Percentiles rank a stretch among this genome's conserved stretches.
phyloP scores from a whole-genome alignment of 2,888 invertebrate genomes.

The Hedya salicella region DNA sequence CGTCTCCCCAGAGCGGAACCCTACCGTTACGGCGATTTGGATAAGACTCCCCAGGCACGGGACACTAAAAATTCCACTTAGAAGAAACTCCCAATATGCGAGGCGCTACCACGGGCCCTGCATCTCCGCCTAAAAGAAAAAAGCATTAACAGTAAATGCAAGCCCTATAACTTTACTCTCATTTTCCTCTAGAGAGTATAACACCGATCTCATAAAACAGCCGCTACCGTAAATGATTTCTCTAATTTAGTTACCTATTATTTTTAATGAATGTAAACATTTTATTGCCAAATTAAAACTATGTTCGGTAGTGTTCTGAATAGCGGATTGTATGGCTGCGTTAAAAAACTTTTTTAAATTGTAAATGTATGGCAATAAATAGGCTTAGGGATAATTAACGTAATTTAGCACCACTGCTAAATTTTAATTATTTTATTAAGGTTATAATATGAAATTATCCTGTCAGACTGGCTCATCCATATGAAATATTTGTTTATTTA shows the following conservation, averaged over 20 bases:
- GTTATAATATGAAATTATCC: not conserved
- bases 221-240: slow-evolving; percentile 43
- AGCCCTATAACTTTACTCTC: not conserved
- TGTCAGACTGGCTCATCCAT: not conserved
- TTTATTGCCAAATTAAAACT: slow-evolving; percentile 42
- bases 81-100: slow-evolving; percentile 74
- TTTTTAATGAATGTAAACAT: slow-evolving; percentile 43
- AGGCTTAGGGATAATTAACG: slow-evolving; percentile 8
- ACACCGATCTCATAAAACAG: slow-evolving; percentile 45
- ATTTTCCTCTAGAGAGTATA: slow-evolving; percentile 12
- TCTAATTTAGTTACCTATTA: slow-evolving; percentile 43
- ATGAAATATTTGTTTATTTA: not conserved
- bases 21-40: slow-evolving; percentile 79
- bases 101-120: slow-evolving; percentile 58
- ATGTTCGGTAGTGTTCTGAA: slow-evolving; percentile 31
- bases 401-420: slow-evolving; percentile 14
- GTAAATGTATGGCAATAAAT: slow-evolving; percentile 24
- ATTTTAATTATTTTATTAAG: slow-evolving; percentile 2
- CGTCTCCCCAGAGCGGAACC: slow-evolving; percentile 70
- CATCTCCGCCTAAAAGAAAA: not conserved
- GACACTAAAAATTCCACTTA: slow-evolving; percentile 78
- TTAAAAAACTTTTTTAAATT: slow-evolving; percentile 1
- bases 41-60: slow-evolving; percentile 72
- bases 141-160: not conserved
- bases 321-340: slow-evolving; percentile 25